Percentiles rank a stretch among this genome's conserved stretches.
phyloP scores from a whole-genome alignment of 2,113 vertebrate genomes.

The Pachycephala philippinensis region DNA sequence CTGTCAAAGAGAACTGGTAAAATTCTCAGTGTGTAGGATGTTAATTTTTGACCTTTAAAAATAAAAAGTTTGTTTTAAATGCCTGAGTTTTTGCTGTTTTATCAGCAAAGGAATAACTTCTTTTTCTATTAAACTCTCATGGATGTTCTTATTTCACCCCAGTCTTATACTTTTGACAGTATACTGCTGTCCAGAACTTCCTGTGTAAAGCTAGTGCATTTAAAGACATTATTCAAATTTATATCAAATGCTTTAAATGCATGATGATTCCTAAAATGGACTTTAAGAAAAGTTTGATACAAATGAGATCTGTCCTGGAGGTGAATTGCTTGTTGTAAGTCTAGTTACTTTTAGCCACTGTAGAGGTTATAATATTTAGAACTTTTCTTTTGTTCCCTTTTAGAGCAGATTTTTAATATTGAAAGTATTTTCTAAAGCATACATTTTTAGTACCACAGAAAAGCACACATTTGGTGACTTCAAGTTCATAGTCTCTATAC shows the following conservation, averaged over 20 bases:
- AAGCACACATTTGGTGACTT: neutral
- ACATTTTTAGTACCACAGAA: neutral
- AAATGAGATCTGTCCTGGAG: neutral
- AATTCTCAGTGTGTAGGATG: neutral
- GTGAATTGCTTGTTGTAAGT: neutral
- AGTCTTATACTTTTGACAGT: neutral
- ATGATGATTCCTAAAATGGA: neutral
- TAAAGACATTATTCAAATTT: neutral
- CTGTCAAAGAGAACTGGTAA: neutral
- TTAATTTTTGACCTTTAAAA: neutral
- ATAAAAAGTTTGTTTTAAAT: neutral
- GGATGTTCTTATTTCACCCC: neutral
- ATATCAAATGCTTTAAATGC: neutral
- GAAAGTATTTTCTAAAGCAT: neutral
- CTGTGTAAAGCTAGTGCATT: neutral
- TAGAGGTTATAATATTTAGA: neutral
- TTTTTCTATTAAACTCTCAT: neutral
- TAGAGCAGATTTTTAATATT: neutral
- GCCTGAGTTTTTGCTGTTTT: neutral
- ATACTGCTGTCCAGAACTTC: neutral
- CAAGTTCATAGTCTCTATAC: neutral
- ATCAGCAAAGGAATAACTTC: neutral
- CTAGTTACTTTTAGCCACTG: neutral
- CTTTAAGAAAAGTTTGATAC: neutral
- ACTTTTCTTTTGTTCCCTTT: neutral